Base-by-base conservation (phyloP, 2,888 invertebrate genomes). In the Drosophila macrospina region DNA sequence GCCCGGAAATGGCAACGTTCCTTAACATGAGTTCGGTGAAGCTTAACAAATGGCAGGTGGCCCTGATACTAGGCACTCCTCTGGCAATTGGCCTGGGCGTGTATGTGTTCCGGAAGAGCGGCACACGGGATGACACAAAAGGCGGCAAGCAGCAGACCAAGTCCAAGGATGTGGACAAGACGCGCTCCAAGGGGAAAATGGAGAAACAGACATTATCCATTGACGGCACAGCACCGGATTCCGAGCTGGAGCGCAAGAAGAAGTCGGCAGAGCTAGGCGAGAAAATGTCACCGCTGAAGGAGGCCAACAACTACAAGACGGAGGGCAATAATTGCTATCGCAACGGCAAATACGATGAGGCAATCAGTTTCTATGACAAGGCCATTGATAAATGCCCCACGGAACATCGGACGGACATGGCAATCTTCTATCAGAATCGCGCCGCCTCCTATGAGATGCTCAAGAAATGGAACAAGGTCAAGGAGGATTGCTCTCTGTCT, bases 361-460 rank as follows among this genome's bases (percentile, higher is more conserved):
- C 99, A 11, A 97, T 98, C 66, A 92, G 94, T 32, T 95, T 95
- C 82, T 99, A 99, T 91, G 96, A 97, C 82, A 96, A 96, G 93
- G 99, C 99, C 0, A 99, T 99, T 56, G 97, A 98, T 81, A 94
- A 96, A 32, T 98, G 98, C 87, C 96, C 97, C 0, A 93, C 93
- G 70, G 94, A 96, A 60, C 94, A 95, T 80, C 93, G 93, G 26
- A 94, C 94, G 0, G 97, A 97, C 80, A 93, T 98, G 59, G 96
- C 98, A 0, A 98, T 97, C 13, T 98, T 97, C 92, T 98, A 98
- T 92, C 99, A 99, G 92, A 99, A 99, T 91, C 95, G 98, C 84
- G 99, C 98, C 10, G 99, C 98, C 13, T 97, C 98, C 42, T 97
- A 97, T 92, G 98, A 98, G 92, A 97, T 98, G 92, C 93, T 98